Conservation (phyloP, 2,797 vertebrate species). For the Galagoides demidoff region DNA sequence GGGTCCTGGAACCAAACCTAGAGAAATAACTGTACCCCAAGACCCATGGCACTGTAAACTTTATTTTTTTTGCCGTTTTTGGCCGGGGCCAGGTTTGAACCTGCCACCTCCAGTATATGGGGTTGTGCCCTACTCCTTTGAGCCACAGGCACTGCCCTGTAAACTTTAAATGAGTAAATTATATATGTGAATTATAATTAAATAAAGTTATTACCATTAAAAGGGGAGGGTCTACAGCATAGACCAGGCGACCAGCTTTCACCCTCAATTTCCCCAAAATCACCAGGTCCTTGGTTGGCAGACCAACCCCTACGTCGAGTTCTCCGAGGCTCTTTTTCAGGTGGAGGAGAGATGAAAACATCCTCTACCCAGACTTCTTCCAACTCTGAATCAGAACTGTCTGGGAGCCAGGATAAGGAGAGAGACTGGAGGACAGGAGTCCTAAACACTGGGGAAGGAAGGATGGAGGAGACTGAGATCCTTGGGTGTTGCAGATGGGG, state of each 20-base stretch:
- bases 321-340: slow-evolving; percentile 45
- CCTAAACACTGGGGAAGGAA: background rate
- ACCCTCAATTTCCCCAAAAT: background rate
- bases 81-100: no score
- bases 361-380: slow-evolving; percentile 81
- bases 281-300: slow-evolving; percentile 57
- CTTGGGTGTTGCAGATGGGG: background rate
- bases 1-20: background rate
- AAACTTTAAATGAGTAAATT: background rate
- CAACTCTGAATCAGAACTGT: slow-evolving; percentile 70
- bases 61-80: background rate
- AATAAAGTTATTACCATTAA: background rate
- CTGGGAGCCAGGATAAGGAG: slow-evolving; percentile 22
- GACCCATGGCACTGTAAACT: background rate
- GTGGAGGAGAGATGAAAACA: background rate
- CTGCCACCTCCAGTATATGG: no score
- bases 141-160: background rate
- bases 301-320: slow-evolving; percentile 61
- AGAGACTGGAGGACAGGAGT: background rate
- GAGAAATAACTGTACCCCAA: background rate
- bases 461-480: background rate
- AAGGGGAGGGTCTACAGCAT: background rate
- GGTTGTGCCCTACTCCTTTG: no score
- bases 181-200: background rate
- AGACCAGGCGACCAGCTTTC: background rate